A percentile compares a stretch with the other conserved stretches of the same genome.
Evolutionary conservation across 2,797 vertebrate genomes (phyloP).

Genomic region (Cossypha dichroa): DNA sequence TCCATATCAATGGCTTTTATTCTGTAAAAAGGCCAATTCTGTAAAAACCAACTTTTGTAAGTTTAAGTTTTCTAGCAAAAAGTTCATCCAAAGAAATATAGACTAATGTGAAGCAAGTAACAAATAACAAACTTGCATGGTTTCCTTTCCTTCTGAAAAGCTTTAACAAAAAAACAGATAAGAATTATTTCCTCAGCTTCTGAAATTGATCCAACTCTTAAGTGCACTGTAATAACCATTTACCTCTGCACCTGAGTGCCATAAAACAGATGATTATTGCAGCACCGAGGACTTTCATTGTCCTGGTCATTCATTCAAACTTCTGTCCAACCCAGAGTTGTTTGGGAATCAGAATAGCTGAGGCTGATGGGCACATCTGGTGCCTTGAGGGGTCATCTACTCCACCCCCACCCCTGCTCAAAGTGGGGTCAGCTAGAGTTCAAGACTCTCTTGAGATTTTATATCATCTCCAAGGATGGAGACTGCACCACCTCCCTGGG

Average conservation of each 20-base stretch:
- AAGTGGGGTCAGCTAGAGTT: slow-evolving; percentile 16
- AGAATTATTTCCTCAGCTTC: slow-evolving; percentile 6
- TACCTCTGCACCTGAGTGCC: slow-evolving; percentile 30
- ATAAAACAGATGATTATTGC: slow-evolving; percentile 37
- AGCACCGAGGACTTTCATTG: slow-evolving; percentile 30
- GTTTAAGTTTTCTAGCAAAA: not conserved
- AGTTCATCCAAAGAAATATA: not conserved
- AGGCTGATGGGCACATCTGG: not conserved
- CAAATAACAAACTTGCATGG: not conserved
- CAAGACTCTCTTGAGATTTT: not conserved
- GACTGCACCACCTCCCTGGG: not conserved
- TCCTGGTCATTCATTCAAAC: not conserved
- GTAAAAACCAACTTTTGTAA: not conserved
- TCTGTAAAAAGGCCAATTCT: not conserved
- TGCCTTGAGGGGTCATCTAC: not conserved
- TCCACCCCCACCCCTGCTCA: not conserved
- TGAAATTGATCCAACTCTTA: slow-evolving; percentile 46
- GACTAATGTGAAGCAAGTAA: not conserved
- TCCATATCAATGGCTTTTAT: not conserved
- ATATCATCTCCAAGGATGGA: not conserved
- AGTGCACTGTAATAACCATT: slow-evolving; percentile 47
- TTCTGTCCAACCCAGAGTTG: not conserved
- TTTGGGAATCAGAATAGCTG: not conserved
- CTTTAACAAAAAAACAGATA: not conserved
- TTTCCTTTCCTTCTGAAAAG: slow-evolving; percentile 9